A percentile compares a stretch with the other conserved stretches of the same genome.
These are phyloP conservation scores for Ganaspis brasiliensis DNA, from an alignment of 2,888 invertebrate species.

Conservation along the genomic window DNA sequence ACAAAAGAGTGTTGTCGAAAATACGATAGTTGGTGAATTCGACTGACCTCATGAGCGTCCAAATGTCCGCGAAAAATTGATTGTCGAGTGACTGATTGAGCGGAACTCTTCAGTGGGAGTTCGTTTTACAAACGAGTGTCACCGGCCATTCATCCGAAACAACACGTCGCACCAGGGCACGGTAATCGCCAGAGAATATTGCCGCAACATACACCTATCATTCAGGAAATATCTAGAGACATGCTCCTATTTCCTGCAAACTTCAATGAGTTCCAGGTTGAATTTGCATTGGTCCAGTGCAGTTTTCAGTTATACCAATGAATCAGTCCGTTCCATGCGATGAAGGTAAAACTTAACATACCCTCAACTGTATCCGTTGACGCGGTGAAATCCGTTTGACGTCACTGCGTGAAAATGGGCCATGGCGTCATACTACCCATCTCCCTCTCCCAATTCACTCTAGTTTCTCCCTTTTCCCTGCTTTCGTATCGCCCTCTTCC, in stretches of 20 bases:
- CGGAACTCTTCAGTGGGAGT: neutral
- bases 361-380: conserved; percentile 31
- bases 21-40: neutral
- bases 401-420: conserved; percentile 71
- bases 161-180: neutral
- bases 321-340: conserved; percentile 7
- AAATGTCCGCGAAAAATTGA: neutral
- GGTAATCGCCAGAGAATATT: neutral
- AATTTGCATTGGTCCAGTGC: neutral
- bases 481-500: conserved; percentile 41
- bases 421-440: conserved; percentile 69
- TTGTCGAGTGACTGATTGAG: neutral
- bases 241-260: neutral
- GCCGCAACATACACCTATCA: neutral
- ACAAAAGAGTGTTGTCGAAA: conserved; percentile 1
- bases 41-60: neutral
- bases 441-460: conserved; percentile 48
- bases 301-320: neutral
- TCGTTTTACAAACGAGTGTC: conserved; percentile 2
- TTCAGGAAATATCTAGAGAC: neutral
- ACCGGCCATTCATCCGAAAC: conserved; percentile 7
- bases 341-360: conserved; percentile 45
- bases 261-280: neutral
- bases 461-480: conserved; percentile 42
- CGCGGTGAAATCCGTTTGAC: conserved; percentile 47